Percentiles rank a stretch among this genome's conserved stretches.
These are phyloP conservation scores for Pipra filicauda DNA, from an alignment of 2,113 vertebrate species.

Conservation along the genomic window DNA sequence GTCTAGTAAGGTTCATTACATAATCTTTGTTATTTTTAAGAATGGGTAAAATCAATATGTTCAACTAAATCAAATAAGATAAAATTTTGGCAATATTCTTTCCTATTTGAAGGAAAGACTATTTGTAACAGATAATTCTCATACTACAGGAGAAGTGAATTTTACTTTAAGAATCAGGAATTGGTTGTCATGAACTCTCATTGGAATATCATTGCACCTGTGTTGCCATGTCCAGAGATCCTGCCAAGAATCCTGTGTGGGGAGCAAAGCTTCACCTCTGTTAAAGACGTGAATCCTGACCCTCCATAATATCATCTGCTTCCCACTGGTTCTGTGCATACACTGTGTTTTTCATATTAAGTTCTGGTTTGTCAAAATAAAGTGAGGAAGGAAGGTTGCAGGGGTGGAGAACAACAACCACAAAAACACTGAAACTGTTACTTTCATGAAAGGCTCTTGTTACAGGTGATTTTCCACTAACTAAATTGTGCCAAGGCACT, in stretches of 20 bases:
- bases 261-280: not conserved
- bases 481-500: not conserved
- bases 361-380: not conserved
- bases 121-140: not conserved
- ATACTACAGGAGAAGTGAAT: not conserved
- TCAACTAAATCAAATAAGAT: not conserved
- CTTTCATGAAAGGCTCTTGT: not conserved
- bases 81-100: not conserved
- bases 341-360: not conserved
- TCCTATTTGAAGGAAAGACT: not conserved
- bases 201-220: not conserved
- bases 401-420: not conserved
- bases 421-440: not conserved
- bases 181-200: not conserved
- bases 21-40: not conserved
- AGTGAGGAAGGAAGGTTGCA: accelerated
- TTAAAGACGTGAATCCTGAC: not conserved
- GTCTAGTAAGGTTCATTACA: not conserved
- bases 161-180: not conserved
- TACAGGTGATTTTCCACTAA: not conserved
- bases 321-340: not conserved
- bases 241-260: not conserved
- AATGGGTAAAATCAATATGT: accelerated
- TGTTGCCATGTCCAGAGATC: not conserved
- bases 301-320: not conserved